phyloP scores from a whole-genome alignment of 2,888 invertebrate genomes.

The Meghimatium bilineatum region DNA sequence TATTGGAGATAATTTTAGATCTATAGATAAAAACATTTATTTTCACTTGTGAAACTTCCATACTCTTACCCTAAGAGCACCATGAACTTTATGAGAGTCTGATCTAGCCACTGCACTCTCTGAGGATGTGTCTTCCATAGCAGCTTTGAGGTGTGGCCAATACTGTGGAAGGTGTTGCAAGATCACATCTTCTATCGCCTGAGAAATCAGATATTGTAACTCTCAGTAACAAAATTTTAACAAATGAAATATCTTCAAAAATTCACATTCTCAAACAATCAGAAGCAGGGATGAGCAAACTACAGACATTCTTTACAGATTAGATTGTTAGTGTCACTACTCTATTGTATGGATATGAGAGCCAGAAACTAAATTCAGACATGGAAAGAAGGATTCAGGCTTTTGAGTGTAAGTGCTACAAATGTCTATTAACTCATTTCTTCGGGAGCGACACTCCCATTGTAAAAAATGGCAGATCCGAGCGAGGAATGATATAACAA shows the following conservation, averaged over 20 bases:
- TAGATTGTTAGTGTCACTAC: too few species aligned
- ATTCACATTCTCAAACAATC: not conserved
- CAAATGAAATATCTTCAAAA: not conserved
- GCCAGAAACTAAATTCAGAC: too few species aligned
- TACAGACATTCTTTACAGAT: too few species aligned
- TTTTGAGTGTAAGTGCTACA: too few species aligned
- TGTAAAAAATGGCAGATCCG: too few species aligned
- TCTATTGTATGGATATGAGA: too few species aligned
- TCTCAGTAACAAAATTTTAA: not conserved
- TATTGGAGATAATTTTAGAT: too few species aligned
- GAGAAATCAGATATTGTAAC: conserved; percentile 24
- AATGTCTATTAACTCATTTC: too few species aligned
- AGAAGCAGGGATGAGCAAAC: not conserved
- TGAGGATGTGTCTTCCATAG: conserved; percentile 64
- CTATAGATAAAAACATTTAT: not conserved
- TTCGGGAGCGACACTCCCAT: too few species aligned
- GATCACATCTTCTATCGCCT: conserved; percentile 72
- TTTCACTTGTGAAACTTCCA: not conserved
- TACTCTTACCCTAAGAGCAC: conserved; percentile 72
- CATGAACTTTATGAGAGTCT: conserved; percentile 74
- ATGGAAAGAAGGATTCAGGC: too few species aligned
- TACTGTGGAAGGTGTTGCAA: conserved; percentile 70
- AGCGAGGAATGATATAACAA: too few species aligned
- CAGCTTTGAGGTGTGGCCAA: conserved; percentile 70
- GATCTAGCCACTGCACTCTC: conserved; percentile 63